phyloP scores from a whole-genome alignment of 2,888 invertebrate genomes.

The Epinotia brunnichana region DNA sequence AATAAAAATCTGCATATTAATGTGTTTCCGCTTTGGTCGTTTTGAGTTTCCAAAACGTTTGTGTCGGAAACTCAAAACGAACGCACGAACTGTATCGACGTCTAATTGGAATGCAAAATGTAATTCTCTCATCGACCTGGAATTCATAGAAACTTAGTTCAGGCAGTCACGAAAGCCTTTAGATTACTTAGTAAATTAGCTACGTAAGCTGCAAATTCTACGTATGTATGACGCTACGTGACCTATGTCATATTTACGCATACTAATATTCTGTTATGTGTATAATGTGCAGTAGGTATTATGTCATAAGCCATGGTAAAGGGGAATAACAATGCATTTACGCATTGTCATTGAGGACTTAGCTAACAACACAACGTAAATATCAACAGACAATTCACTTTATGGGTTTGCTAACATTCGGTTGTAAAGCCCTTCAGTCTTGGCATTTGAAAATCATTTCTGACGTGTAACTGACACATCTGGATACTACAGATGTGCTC shows the following conservation, averaged over 20 bases:
- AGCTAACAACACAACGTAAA: slow-evolving; percentile 6
- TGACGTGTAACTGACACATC: background rate
- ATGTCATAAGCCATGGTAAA: slow-evolving; percentile 32
- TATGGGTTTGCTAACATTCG: background rate
- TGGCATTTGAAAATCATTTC: background rate
- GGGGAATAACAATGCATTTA: slow-evolving; percentile 30
- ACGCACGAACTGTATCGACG: background rate
- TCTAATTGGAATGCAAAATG: background rate
- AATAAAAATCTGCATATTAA: no score
- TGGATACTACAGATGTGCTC: background rate
- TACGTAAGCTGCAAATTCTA: background rate
- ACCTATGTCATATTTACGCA: slow-evolving; percentile 26
- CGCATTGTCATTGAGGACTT: slow-evolving; percentile 24
- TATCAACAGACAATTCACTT: slow-evolving; percentile 13
- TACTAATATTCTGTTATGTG: slow-evolving; percentile 4
- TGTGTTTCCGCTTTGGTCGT: no score
- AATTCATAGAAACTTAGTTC: background rate
- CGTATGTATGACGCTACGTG: slow-evolving; percentile 19
- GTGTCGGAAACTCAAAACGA: background rate
- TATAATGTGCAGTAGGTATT: slow-evolving; percentile 12
- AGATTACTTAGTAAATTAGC: background rate
- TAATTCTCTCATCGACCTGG: background rate
- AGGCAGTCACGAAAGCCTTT: background rate
- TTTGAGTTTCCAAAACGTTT: no score
- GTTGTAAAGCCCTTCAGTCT: background rate